Conservation (phyloP, 1,140 invertebrate genomes). For the Drosophila yakuba region DNA sequence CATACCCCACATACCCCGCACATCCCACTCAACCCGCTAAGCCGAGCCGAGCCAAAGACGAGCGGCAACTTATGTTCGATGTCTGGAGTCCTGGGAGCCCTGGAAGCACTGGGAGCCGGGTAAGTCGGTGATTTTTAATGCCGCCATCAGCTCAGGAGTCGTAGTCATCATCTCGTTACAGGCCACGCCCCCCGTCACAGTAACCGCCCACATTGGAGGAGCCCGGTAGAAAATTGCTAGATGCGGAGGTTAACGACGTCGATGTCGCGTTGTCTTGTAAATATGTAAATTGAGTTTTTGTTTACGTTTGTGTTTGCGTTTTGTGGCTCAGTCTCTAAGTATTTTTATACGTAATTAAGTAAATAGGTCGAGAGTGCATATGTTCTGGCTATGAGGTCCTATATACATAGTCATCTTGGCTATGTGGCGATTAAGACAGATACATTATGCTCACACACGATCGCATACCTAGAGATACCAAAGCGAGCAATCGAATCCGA, state of each 20-base stretch:
- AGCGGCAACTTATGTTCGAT: constrained; percentile 71
- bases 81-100: constrained; percentile 38
- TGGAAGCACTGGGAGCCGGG: constrained; percentile 16
- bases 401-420: constrained; percentile 8
- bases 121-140: constrained; percentile 58
- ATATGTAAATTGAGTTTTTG: constrained; percentile 75
- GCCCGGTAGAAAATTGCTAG: constrained; percentile 3
- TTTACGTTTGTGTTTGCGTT: constrained; percentile 52
- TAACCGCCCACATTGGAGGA: constrained; percentile 20
- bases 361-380: constrained; percentile 49
- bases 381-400: background rate
- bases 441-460: constrained; percentile 23
- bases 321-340: constrained; percentile 71
- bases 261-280: constrained; percentile 56
- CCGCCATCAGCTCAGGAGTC: constrained; percentile 46
- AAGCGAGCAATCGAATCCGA: constrained; percentile 42
- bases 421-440: constrained; percentile 17
- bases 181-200: constrained; percentile 21
- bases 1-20: constrained; percentile 1
- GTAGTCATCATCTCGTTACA: constrained; percentile 43
- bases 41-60: constrained; percentile 43
- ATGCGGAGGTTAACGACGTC: constrained; percentile 38
- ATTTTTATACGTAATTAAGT: constrained; percentile 84
- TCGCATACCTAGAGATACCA: constrained; percentile 44
- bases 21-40: constrained; percentile 6